Base-by-base conservation (phyloP, 1,140 invertebrate genomes). In the Brachionus sp. region DNA sequence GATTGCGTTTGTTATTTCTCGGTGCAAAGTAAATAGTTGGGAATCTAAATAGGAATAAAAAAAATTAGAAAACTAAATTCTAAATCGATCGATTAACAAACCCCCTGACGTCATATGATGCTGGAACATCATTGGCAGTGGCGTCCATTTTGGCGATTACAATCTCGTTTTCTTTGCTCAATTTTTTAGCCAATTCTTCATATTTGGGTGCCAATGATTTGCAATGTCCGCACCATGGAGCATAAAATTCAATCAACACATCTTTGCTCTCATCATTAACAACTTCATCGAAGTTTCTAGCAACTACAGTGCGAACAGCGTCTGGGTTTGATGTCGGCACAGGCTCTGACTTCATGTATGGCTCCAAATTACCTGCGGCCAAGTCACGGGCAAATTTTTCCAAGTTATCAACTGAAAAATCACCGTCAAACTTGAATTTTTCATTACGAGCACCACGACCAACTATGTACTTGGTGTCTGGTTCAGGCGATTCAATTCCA, bases 211-310 rank as follows among this genome's bases (percentile, higher is more conserved):
- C 92, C 16, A 99, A 90, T 88, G 95, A 95, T 90, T 98, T 78
- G 37, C 97, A 99, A 87, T 99, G 97, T 84, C 97, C 97, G 89
- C 97, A 99, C 96, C 96, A 98, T 0, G 96, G 96, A 39, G 96
- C 96, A 90, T 98, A 98, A 90, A 98, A 98, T 89, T 98, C 96
- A 85, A 99, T 92, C 5, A 99, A 90, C 4, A 95, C 95, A 90
- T 99, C 97, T 87, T 96, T 95, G 33, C 91, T 93, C 85, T 93
- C 93, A 87, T 99, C 93, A 6, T 92, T 93, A 0, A 99, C 95
- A 66, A 98, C 90, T 82, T 98, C 94, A 87, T 98, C 93, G 90
- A 98, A 98, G 90, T 98, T 98, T 89, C 95, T 96, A 19, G 92
- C 97, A 13, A 99, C 97, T 25, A 95, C 95, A 83, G 97, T 88